phyloP scores from a whole-genome alignment of 2,888 invertebrate genomes.

The Encarsia formosa region DNA sequence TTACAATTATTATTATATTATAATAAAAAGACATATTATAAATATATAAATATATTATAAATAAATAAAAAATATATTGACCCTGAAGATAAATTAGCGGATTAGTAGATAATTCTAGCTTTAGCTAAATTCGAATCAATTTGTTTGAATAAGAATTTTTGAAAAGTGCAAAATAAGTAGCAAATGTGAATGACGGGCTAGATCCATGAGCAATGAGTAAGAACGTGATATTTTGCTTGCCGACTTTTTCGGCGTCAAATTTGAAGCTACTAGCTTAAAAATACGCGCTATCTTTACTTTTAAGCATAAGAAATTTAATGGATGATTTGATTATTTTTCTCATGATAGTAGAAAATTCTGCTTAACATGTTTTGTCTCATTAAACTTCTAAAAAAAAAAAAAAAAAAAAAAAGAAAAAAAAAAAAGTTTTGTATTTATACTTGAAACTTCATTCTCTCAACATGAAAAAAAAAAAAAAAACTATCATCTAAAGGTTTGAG shows the following conservation, averaged over 20 bases:
- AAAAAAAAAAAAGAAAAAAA: no score
- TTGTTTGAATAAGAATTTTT: conserved; percentile 22
- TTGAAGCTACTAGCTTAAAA: conserved; percentile 9
- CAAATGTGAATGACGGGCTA: background rate
- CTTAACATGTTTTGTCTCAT: background rate
- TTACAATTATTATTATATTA: conserved; percentile 29
- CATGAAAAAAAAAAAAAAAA: no score
- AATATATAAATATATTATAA: conserved; percentile 29
- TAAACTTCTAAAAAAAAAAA: conserved; percentile 15
- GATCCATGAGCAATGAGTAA: background rate
- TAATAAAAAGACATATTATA: conserved; percentile 35
- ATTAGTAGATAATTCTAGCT: conserved; percentile 47
- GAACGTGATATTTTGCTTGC: conserved; percentile 21
- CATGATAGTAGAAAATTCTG: no score
- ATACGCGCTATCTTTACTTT: no score
- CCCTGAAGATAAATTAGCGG: conserved; percentile 40
- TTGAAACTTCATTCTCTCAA: no score
- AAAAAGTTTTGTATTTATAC: no score
- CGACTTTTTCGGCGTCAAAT: conserved; percentile 1
- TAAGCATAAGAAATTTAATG: no score
- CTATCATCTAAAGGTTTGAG: no score
- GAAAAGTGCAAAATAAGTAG: conserved; percentile 17
- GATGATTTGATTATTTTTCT: no score
- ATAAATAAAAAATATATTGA: conserved; percentile 57
- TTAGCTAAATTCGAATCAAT: conserved; percentile 39